A percentile compares a stretch with the other conserved stretches of the same genome.
Conservation (phyloP, 2,113 vertebrate genomes). For the Dryoscopus gambensis region DNA sequence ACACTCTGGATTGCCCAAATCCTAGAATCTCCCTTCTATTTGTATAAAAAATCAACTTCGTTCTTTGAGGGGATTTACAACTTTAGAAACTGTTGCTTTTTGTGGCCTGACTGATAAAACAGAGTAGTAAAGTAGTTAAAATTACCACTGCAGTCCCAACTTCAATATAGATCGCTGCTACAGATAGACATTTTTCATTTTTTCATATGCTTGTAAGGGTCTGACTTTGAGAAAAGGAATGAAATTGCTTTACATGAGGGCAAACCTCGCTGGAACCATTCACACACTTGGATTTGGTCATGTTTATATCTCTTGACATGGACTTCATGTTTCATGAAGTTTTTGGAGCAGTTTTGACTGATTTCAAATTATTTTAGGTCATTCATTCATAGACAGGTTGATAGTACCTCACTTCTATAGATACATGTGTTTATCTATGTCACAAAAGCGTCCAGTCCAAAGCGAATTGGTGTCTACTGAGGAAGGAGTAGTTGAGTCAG, state of each 20-base stretch:
- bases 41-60: background rate
- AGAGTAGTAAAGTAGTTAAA: background rate
- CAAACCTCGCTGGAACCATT: background rate
- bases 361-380: background rate
- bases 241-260: background rate
- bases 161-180: background rate
- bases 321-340: background rate
- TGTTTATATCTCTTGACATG: background rate
- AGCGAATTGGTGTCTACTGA: background rate
- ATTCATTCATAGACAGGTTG: background rate
- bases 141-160: background rate
- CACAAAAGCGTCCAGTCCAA: background rate
- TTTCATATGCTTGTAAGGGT: background rate
- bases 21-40: background rate
- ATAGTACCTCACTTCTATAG: background rate
- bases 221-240: background rate
- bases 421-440: background rate
- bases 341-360: background rate
- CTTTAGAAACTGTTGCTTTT: background rate
- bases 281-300: background rate
- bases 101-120: background rate
- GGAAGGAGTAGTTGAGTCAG: background rate
- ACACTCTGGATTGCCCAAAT: background rate
- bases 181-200: background rate
- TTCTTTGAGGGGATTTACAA: background rate